Conservation (phyloP, 2,113 vertebrate genomes). For the Balaenoptera acutorostrata region DNA sequence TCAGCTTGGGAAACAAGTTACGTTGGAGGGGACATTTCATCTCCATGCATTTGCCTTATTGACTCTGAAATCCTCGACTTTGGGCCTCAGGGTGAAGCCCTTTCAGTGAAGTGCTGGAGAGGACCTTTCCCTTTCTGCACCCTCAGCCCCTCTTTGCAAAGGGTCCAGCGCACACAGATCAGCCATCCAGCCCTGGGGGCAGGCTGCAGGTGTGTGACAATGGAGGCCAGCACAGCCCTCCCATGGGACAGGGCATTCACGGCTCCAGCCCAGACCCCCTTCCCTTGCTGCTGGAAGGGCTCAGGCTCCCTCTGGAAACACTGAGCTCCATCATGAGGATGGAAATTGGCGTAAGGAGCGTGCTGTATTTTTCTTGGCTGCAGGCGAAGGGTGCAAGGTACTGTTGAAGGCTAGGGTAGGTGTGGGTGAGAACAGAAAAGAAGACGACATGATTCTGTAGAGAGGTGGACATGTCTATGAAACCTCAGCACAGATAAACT, state of each 20-base stretch:
- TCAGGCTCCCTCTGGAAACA: slow-evolving; percentile 69
- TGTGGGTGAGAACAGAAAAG: slow-evolving; percentile 63
- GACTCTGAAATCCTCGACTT: neutral
- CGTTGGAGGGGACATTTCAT: neutral
- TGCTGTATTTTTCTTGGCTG: slow-evolving; percentile 76
- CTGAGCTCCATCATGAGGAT: slow-evolving; percentile 60
- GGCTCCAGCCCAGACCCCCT: slow-evolving; percentile 36
- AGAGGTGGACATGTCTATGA: slow-evolving; percentile 73
- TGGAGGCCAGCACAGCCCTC: slow-evolving; percentile 30
- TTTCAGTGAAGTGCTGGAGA: neutral
- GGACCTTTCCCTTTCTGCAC: neutral
- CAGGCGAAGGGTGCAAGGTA: slow-evolving; percentile 59
- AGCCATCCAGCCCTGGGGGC: neutral
- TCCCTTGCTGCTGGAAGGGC: slow-evolving; percentile 59
- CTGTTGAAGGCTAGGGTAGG: slow-evolving; percentile 54
- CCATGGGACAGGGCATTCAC: slow-evolving; percentile 24
- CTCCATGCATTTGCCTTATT: neutral
- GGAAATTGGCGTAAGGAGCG: slow-evolving; percentile 57
- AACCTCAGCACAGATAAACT: slow-evolving; percentile 69
- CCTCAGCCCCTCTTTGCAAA: neutral
- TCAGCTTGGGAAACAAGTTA: neutral
- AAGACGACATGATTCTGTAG: slow-evolving; percentile 65
- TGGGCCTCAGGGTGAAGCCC: neutral
- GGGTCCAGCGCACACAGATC: neutral
- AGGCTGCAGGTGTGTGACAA: neutral